Evolutionary conservation across 2,113 vertebrate genomes (phyloP), one percentile per base, ranked within the genome.

Genomic region (Emydura subglobosa): DNA sequence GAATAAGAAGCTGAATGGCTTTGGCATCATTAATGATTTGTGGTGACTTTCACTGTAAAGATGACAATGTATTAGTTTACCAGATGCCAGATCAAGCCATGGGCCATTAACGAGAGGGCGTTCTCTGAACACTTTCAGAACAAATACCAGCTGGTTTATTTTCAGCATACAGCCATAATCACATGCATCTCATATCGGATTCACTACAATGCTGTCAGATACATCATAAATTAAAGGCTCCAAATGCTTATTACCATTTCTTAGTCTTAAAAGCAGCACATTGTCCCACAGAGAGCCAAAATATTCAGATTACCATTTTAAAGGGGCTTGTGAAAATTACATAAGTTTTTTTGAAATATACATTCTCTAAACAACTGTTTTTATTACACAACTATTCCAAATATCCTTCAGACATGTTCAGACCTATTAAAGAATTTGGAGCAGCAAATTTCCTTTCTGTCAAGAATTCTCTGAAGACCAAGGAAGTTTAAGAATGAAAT

Each of bases 81-180:
- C 95, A 98, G 97, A 98, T 98, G 97, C 89, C 94, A 96, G 90
- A 97, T 97, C 95, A 94, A 94, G 97, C 97, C 97, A 94, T 93
- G 94, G 96, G 96, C 97, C 97, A 98, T 98, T 97, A 98, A 94
- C 83, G 89, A 93, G 94, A 97, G 95, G 87, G 89, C 97, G 94
- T 97, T 97, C 93, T 98, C 92, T 1, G 92, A 97, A 96, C 53
- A 51, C 83, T 97, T 96, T 85, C 94, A 97, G 96, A 97, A 97
- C 94, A 98, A 98, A 98, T 97, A 96, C 91, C 97, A 98, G 97
- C 97, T 98, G 97, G 90, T 97, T 97, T 97, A 94, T 97, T 98
- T 94, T 96, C 91, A 96, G 94, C 82, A 94, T 89, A 59, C 83
- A 96, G 92, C 93, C 86, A 96, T 87, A 95, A 94, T 95, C 95